Conservation (phyloP, 1,140 invertebrate species). For the Zaprionus taronus region DNA sequence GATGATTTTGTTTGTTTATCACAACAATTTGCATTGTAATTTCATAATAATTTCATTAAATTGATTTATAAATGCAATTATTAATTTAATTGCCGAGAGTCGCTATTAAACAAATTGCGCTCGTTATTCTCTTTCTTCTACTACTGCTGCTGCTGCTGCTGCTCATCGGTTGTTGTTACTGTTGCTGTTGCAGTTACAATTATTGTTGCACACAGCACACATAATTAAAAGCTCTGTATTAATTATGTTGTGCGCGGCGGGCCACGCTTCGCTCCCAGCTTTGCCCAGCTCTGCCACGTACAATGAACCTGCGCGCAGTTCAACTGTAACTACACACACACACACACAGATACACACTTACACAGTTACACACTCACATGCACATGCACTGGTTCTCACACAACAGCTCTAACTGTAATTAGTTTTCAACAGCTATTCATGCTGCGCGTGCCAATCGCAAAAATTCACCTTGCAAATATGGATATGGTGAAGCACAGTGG, state of each 20-base stretch:
- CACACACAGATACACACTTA: not conserved
- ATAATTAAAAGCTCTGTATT: conserved; percentile 46
- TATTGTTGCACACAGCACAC: conserved; percentile 25
- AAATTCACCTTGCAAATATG: conserved; percentile 19
- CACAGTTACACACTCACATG: not conserved
- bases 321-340: conserved; percentile 7
- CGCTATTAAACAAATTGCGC: conserved; percentile 28
- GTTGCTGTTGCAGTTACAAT: conserved; percentile 9
- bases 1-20: conserved; percentile 22
- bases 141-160: not conserved
- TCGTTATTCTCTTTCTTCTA: not conserved
- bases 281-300: conserved; percentile 10
- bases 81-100: conserved; percentile 44
- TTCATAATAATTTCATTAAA: conserved; percentile 73
- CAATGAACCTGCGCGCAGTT: conserved; percentile 39
- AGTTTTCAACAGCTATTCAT: conserved; percentile 7
- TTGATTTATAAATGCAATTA: conserved; percentile 77
- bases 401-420: conserved; percentile 20
- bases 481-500: not conserved
- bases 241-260: conserved; percentile 36
- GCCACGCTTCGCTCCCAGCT: conserved; percentile 2
- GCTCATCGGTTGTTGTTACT: conserved; percentile 1
- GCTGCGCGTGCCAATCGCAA: conserved; percentile 13
- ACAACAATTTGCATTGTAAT: conserved; percentile 48
- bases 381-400: conserved; percentile 1